Conservation (phyloP, 1,140 invertebrate species). For the Tetramorium parvispinum region DNA sequence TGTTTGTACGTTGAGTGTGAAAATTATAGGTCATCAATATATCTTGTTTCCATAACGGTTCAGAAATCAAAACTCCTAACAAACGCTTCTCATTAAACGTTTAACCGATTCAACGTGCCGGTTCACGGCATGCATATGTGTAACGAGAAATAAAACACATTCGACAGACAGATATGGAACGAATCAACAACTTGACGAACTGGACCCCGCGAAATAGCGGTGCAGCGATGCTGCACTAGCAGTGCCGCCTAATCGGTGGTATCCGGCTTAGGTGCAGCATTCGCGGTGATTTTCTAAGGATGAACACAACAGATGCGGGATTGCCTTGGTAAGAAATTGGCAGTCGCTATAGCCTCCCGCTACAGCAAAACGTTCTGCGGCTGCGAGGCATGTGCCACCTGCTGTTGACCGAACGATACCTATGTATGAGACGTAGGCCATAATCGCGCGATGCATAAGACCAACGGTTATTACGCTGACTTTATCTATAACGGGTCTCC, state of each 20-base stretch:
- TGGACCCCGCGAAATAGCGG: neutral
- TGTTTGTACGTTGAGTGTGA: neutral
- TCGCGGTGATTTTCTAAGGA: neutral
- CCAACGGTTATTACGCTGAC: slow-evolving; percentile 52
- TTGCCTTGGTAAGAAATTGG: slow-evolving; percentile 59
- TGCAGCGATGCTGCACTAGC: neutral
- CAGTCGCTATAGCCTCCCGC: slow-evolving; percentile 38
- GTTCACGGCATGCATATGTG: neutral
- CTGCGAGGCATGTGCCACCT: slow-evolving; percentile 58
- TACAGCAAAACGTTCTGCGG: slow-evolving; percentile 18
- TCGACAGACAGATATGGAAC: slow-evolving; percentile 18
- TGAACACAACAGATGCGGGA: slow-evolving; percentile 75
- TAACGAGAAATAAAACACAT: neutral
- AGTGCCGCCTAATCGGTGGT: slow-evolving; percentile 5
- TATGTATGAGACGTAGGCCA: neutral
- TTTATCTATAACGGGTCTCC: slow-evolving; percentile 46
- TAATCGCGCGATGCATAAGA: slow-evolving; percentile 53
- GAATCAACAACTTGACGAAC: slow-evolving; percentile 16
- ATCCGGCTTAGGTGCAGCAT: neutral
- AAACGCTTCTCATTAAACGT: neutral
- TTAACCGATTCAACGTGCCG: neutral
- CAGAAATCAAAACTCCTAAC: neutral
- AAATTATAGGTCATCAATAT: neutral
- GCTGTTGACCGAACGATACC: slow-evolving; percentile 56
- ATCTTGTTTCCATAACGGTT: neutral